Percentiles rank a stretch among this genome's conserved stretches.
phyloP scores from a whole-genome alignment of 1,140 invertebrate species.

The Drosophila ogumai region DNA sequence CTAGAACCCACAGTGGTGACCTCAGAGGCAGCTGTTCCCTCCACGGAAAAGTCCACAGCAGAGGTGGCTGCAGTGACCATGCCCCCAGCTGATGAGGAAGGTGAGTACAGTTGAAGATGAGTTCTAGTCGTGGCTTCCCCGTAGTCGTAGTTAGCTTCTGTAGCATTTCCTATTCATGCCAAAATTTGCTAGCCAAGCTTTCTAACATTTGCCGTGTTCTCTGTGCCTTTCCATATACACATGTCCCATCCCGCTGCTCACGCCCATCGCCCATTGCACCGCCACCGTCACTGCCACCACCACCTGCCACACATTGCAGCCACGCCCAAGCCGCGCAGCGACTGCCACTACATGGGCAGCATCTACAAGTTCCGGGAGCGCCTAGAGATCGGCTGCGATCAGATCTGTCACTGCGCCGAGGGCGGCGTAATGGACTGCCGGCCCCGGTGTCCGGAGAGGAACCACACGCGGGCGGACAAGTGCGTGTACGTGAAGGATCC shows the following conservation, averaged over 20 bases:
- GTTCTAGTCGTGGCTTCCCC: conserved; percentile 22
- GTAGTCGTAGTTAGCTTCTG: conserved; percentile 43
- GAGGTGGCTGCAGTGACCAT: conserved; percentile 15
- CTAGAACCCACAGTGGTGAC: conserved; percentile 57
- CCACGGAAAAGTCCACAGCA: conserved; percentile 1
- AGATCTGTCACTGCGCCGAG: conserved; percentile 90
- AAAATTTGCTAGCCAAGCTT: conserved; percentile 26
- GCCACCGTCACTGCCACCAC: background rate
- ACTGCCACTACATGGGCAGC: conserved; percentile 91
- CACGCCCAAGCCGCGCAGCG: conserved; percentile 85
- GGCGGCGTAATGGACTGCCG: conserved; percentile 86
- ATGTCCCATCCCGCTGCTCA: conserved; percentile 48
- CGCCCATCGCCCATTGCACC: conserved; percentile 33
- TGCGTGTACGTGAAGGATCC: conserved; percentile 91
- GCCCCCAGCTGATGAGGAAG: conserved; percentile 42
- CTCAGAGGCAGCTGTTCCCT: conserved; percentile 25
- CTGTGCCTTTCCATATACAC: conserved; percentile 58
- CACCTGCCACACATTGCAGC: conserved; percentile 31
- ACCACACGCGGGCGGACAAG: conserved; percentile 86
- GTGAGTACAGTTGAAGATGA: conserved; percentile 37
- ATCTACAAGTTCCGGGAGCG: conserved; percentile 90
- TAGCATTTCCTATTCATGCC: conserved; percentile 31
- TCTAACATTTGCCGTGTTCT: conserved; percentile 55
- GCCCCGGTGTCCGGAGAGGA: conserved; percentile 76
- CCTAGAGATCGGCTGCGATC: conserved; percentile 92